phyloP scores from a whole-genome alignment of 2,888 invertebrate species.

The Podabrus alpinus region DNA sequence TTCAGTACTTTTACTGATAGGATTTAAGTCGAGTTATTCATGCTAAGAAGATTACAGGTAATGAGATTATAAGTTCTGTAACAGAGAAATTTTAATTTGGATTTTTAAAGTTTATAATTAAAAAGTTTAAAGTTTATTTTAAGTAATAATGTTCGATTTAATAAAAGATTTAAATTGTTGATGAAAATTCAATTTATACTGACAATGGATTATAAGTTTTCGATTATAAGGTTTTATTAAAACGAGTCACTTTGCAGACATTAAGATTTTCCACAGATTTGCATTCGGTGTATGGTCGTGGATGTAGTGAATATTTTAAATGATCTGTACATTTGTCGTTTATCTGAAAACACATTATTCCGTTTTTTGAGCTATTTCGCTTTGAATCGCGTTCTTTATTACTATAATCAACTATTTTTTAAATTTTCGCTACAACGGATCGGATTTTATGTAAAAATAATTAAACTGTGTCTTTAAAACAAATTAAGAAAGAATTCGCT shows the following conservation, averaged over 20 bases:
- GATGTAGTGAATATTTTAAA: background rate
- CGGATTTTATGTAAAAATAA: background rate
- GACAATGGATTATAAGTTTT: background rate
- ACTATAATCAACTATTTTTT: background rate
- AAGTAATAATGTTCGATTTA: background rate
- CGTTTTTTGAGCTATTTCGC: background rate
- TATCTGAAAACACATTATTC: background rate
- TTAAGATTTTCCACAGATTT: background rate
- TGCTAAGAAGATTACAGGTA: background rate
- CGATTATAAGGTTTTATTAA: background rate
- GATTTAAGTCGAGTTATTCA: background rate
- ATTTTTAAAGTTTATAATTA: background rate
- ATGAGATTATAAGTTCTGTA: background rate
- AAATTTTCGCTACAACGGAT: background rate
- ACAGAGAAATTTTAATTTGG: background rate
- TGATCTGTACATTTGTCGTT: background rate
- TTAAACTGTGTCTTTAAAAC: background rate
- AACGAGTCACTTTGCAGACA: background rate
- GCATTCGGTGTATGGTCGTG: too few relatives aligned
- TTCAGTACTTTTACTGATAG: background rate
- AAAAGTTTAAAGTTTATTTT: background rate
- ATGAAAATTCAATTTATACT: background rate
- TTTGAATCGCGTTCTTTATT: background rate
- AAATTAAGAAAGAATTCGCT: background rate
- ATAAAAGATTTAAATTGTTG: background rate